Evolutionary conservation across 2,797 vertebrate species (phyloP), one percentile per base, ranked within the genome.

Genomic region (Vultur gryphus): DNA sequence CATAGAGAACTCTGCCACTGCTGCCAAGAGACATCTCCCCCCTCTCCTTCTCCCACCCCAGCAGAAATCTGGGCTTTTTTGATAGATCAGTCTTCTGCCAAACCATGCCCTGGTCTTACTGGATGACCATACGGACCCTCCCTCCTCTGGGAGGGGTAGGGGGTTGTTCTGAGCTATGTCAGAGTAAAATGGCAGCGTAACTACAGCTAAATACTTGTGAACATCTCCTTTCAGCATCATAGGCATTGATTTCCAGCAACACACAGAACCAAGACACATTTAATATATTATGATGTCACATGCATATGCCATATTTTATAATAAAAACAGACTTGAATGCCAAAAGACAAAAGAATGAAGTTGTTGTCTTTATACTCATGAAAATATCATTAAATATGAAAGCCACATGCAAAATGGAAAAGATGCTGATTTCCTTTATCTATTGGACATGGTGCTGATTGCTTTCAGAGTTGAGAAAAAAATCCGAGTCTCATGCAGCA

Each of bases 371-470:
- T 49, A 80, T 35, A 78, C 26, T 52, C 21, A 62, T 44, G 8
- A 70, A 92, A 89, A 62, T n/a, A 55, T 41, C 57, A 93, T 57
- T 78, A 69, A 75, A 72, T 67, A 84, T 15, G 21, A 84, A 89
- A 91, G 37, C 8, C 78, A 79, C 23, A 66, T 9, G 17, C 17
- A 64, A 71, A 92, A 70, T 3, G 2, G 16, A 85, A 77, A 26
- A 91, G 2, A 83, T 14, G 11, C 9, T 21, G 39, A 78, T 80
- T 80, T 91, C 43, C 39, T 82, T 80, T 77, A 62, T 58, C 48
- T 49, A 11, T 24, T 69, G 23, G 39, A 84, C 92, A 15, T 11
- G 7, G 8, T 35, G 14, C 37, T 25, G n/a, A 87, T 48, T 59
- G 64, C 46, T 69, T 70, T 54, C 65, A 61, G 41, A 85, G 29